Conservation (phyloP, 2,888 invertebrate genomes). For the Zhengitettix transpicula region DNA sequence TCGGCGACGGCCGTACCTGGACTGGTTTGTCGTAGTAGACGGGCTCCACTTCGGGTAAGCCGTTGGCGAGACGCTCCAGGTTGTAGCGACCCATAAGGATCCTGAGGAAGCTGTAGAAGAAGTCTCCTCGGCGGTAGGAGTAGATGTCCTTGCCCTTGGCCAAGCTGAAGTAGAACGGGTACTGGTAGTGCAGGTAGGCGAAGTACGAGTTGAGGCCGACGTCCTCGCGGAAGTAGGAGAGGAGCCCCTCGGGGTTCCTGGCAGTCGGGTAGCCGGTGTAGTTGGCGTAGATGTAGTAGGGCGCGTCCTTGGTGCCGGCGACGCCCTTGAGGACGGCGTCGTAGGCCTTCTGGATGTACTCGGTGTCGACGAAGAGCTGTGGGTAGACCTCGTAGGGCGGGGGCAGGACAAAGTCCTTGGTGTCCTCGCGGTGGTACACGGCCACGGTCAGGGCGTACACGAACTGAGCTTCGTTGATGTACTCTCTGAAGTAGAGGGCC, state of each 20-base stretch:
- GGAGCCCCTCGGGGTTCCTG: slow-evolving; percentile 29
- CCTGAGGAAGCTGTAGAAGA: slow-evolving; percentile 20
- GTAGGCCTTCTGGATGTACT: slow-evolving; percentile 34
- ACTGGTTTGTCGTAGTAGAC: slow-evolving; percentile 30
- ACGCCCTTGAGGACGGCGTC: slow-evolving; percentile 3
- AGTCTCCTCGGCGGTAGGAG: slow-evolving; percentile 36
- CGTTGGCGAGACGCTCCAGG: slow-evolving; percentile 55
- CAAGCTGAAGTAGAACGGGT: slow-evolving; percentile 41
- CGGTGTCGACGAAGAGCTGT: slow-evolving; percentile 41
- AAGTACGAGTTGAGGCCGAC: slow-evolving; percentile 42
- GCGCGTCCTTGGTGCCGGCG: neutral
- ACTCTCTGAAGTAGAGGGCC: slow-evolving; percentile 46
- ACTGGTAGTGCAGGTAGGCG: slow-evolving; percentile 40
- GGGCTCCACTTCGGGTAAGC: slow-evolving; percentile 44
- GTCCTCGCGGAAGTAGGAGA: slow-evolving; percentile 59
- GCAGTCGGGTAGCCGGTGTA: slow-evolving; percentile 2
- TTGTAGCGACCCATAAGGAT: slow-evolving; percentile 33
- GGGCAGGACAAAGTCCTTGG: slow-evolving; percentile 25
- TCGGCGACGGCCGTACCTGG: neutral
- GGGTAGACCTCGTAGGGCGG: slow-evolving; percentile 50
- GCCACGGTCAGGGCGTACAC: slow-evolving; percentile 42
- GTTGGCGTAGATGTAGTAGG: neutral
- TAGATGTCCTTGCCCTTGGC: slow-evolving; percentile 32
- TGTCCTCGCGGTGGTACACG: slow-evolving; percentile 38
- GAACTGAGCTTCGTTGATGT: slow-evolving; percentile 47